Evolutionary conservation across 2,797 vertebrate genomes (phyloP), one percentile per base, ranked within the genome.

Genomic region (Sciaenops ocellatus): DNA sequence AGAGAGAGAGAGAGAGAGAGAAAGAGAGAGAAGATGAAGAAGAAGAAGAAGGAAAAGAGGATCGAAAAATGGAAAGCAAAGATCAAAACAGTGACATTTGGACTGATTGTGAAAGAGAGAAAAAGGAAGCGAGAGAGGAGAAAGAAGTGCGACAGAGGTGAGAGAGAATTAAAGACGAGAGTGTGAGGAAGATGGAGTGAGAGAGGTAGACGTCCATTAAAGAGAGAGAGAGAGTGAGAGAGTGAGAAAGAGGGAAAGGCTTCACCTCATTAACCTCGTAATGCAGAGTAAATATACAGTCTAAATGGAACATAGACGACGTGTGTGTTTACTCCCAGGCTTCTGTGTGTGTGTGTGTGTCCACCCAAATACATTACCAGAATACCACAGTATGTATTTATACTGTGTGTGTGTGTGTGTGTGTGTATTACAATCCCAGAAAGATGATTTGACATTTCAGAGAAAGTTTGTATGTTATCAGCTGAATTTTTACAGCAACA

Each of bases 251-350:
- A 83, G 66, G 57, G 83, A 68, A 52, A 83, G 83, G 85, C 90
- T 87, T 86, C 91, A 91, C 90, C 90, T 92, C 90, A 91, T 90
- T 91, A 91, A 91, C 88, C 89, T 55, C 47, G 63, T 92, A 92
- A 93, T 91, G 83, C 90, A 91, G 88, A 92, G 90, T 93, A 91
- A 93, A 93, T 92, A 92, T 86, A 90, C 87, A 84, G 70, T 84
- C 89, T 88, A 83, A 89, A 92, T 89, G 90, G 90, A 91, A 90
- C 87, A 90, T 44, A 41, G 80, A 69, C 48, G 3, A 11, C 1
- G 74, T 80, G 89, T 56, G 69, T 71, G 56, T 60, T 76, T 91
- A 74, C 71, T 71, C 54, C 72, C 55, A 60, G 63, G 56, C 69
- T n/a, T 57, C 42, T 65, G 52, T 48, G 74, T 72, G 76, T 65